These are phyloP conservation scores for Ruditapes philippinarum DNA, from an alignment of 1,140 invertebrate species.

Conservation along the genomic window DNA sequence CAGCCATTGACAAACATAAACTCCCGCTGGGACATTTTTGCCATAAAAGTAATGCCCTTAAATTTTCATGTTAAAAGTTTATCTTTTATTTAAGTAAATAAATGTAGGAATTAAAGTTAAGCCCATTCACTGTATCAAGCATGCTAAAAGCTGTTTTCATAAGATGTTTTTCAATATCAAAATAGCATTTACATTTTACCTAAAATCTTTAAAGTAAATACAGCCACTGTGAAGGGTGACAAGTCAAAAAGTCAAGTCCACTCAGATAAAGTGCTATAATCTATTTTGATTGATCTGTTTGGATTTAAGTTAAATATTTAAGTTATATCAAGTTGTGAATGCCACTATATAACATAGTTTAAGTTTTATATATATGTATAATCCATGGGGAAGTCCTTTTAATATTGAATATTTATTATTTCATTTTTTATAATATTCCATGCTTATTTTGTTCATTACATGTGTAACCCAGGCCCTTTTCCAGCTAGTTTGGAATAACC, in stretches of 20 bases:
- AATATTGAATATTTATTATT: too few relatives aligned
- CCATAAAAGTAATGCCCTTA: neutral
- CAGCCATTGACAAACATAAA: too few relatives aligned
- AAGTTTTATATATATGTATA: too few relatives aligned
- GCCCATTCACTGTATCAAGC: neutral
- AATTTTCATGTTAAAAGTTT: neutral
- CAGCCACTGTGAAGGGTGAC: neutral
- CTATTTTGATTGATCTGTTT: constrained; percentile 16
- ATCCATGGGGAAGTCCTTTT: too few relatives aligned
- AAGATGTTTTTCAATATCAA: constrained; percentile 17
- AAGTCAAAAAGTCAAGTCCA: constrained; percentile 21
- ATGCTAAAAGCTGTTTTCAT: neutral
- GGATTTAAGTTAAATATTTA: neutral
- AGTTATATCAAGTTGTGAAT: too few relatives aligned
- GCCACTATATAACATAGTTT: too few relatives aligned
- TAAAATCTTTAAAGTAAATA: constrained; percentile 8
- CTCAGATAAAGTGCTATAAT: neutral
- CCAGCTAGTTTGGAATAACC: too few relatives aligned
- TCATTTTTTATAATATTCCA: too few relatives aligned
- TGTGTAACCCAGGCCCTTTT: too few relatives aligned
- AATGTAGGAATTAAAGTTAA: constrained; percentile 1
- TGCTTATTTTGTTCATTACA: too few relatives aligned
- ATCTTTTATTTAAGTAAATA: constrained; percentile 21
- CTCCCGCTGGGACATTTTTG: neutral
- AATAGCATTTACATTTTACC: neutral